Evolutionary conservation across 2,797 vertebrate species (phyloP).

Genomic region (Clarias fuscus): DNA sequence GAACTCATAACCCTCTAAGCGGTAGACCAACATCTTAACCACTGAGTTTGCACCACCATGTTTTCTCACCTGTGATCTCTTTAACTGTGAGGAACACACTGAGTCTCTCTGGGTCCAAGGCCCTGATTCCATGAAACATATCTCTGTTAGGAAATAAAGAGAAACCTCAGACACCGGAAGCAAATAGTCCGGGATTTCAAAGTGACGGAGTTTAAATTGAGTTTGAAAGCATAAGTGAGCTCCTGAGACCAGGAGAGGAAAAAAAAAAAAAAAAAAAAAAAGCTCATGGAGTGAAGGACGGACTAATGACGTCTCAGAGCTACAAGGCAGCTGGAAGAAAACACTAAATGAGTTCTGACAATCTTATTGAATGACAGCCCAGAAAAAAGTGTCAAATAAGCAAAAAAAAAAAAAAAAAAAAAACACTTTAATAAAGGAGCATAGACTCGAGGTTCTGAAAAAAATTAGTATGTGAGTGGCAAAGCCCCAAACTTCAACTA

Average conservation of each 20-base stretch:
- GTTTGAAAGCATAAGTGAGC: constrained; percentile 6
- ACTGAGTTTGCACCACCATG: too few relatives aligned
- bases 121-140: constrained; percentile 90
- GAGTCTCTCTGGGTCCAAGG: constrained; percentile 90
- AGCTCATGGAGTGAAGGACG: constrained; percentile 35
- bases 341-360: constrained; percentile 55
- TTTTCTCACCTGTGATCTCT: constrained; percentile 90
- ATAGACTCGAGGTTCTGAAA: neutral
- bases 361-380: constrained; percentile 42
- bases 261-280: neutral
- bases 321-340: constrained; percentile 37
- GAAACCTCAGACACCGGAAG: too few relatives aligned
- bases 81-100: constrained; percentile 91
- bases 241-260: neutral
- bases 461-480: constrained; percentile 36
- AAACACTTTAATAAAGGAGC: too few relatives aligned
- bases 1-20: too few relatives aligned
- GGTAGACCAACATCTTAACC: too few relatives aligned
- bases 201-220: neutral
- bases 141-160: constrained; percentile 73
- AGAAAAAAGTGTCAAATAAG: neutral
- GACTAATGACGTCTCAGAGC: constrained; percentile 47
- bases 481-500: constrained; percentile 38
- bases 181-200: too few relatives aligned
- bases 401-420: neutral